Conservation (phyloP, 2,888 invertebrate species). For the Chloroclysta siterata region DNA sequence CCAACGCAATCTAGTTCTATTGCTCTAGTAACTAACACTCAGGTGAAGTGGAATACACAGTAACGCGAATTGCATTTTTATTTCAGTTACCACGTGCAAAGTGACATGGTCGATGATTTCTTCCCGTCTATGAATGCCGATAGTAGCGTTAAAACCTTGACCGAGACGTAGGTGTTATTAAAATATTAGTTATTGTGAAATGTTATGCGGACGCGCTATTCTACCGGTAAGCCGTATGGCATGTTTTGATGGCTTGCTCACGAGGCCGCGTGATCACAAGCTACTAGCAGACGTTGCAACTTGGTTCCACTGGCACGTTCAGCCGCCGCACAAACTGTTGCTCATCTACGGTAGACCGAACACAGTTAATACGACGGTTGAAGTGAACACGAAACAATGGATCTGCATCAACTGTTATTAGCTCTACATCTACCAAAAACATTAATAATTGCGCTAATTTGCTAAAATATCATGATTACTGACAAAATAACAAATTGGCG, state of each 20-base stretch:
- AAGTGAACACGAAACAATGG: neutral
- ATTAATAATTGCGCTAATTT: slow-evolving; percentile 44
- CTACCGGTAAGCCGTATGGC: slow-evolving; percentile 79
- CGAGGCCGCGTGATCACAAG: slow-evolving; percentile 49
- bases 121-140: slow-evolving; percentile 87
- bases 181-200: slow-evolving; percentile 52
- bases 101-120: slow-evolving; percentile 96
- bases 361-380: slow-evolving; percentile 1
- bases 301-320: neutral
- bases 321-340: slow-evolving; percentile 10
- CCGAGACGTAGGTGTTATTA: slow-evolving; percentile 56
- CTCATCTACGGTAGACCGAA: neutral
- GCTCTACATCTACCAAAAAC: slow-evolving; percentile 33
- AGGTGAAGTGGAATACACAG: slow-evolving; percentile 44
- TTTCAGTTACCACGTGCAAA: slow-evolving; percentile 97
- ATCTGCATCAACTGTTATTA: slow-evolving; percentile 4
- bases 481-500: slow-evolving; percentile 49
- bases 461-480: slow-evolving; percentile 44
- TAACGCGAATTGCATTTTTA: slow-evolving; percentile 80
- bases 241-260: slow-evolving; percentile 70
- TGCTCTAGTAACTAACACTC: slow-evolving; percentile 53
- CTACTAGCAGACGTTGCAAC: slow-evolving; percentile 43
- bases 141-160: slow-evolving; percentile 79
- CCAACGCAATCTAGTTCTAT: slow-evolving; percentile 38
- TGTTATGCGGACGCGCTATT: slow-evolving; percentile 54